Conservation (phyloP, 2,797 vertebrate species). For the Lepus oiostolus region DNA sequence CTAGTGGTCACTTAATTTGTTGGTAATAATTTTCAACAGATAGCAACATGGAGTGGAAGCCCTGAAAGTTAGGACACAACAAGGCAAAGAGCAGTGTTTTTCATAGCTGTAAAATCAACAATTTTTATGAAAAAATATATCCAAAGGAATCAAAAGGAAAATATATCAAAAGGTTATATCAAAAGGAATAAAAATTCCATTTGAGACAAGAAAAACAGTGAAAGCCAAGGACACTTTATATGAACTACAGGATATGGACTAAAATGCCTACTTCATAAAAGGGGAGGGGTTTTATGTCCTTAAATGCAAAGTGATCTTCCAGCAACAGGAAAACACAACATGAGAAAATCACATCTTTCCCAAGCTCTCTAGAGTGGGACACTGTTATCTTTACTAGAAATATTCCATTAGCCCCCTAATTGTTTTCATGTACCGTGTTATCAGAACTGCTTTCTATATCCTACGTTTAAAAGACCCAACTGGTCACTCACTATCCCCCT, state of each 20-base stretch:
- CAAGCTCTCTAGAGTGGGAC: neutral
- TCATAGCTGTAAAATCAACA: neutral
- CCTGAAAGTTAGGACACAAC: no score
- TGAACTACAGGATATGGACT: neutral
- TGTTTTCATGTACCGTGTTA: neutral
- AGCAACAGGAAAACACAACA: neutral
- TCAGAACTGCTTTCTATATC: neutral
- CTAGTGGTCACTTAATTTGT: constrained; percentile 21
- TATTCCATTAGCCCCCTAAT: neutral
- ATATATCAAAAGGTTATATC: constrained; percentile 12
- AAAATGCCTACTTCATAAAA: neutral
- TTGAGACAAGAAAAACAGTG: constrained; percentile 10
- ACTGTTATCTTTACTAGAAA: neutral
- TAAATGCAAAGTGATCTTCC: neutral
- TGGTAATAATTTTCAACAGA: neutral
- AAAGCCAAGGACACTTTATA: neutral
- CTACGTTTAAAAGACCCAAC: neutral
- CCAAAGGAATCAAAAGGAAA: constrained; percentile 6
- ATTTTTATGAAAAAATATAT: neutral
- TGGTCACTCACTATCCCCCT: neutral
- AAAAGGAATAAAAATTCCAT: constrained; percentile 9
- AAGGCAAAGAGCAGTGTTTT: neutral
- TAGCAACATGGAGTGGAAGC: neutral
- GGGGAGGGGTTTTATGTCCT: neutral
- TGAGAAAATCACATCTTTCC: neutral